Conservation (phyloP, 2,888 invertebrate genomes). For the Mesorhabditis belari region DNA sequence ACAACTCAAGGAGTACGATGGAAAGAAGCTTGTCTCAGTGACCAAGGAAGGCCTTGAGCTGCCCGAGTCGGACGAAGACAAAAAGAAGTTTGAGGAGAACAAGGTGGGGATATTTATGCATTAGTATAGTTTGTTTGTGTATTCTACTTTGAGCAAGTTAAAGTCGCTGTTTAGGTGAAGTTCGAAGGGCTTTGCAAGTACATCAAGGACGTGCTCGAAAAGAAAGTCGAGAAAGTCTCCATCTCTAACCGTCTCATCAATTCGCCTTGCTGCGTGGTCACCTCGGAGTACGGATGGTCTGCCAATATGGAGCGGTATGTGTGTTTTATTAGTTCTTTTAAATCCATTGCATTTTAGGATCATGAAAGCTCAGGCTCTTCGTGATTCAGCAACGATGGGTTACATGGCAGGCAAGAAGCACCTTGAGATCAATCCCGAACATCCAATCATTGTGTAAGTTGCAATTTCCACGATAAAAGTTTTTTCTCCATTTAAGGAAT, state of each 20-base stretch:
- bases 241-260: no score
- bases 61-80: conserved; percentile 91
- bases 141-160: neutral
- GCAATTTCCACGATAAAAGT: no score
- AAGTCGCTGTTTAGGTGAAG: conserved; percentile 59
- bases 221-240: conserved; percentile 87
- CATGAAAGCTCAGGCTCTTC: conserved; percentile 97
- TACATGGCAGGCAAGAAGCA: conserved; percentile 99
- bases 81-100: conserved; percentile 95
- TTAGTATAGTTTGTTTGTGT: no score
- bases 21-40: conserved; percentile 87
- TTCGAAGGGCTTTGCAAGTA: conserved; percentile 72
- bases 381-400: conserved; percentile 97
- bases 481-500: no score
- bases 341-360: no score
- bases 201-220: conserved; percentile 89
- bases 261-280: no score
- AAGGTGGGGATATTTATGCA: no score
- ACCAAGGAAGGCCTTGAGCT: conserved; percentile 95
- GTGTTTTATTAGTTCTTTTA: no score
- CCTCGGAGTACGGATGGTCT: no score
- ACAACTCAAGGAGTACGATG: conserved; percentile 97
- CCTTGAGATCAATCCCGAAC: conserved; percentile 94
- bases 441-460: no score
- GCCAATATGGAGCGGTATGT: no score